A percentile compares a stretch with the other conserved stretches of the same genome.
These are phyloP conservation scores for Cromileptes altivelis DNA, from an alignment of 2,113 vertebrate species.

Conservation along the genomic window DNA sequence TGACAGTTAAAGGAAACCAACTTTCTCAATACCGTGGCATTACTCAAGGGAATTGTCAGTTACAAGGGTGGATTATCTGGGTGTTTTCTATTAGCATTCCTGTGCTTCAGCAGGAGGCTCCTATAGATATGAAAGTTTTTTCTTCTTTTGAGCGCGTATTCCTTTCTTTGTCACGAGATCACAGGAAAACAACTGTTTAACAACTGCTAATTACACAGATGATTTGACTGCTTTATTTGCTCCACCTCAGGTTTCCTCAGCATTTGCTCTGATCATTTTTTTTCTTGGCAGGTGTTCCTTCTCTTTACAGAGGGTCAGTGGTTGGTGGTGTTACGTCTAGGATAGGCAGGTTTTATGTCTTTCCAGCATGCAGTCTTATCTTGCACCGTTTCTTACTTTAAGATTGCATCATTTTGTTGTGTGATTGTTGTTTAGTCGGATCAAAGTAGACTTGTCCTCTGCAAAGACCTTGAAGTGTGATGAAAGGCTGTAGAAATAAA, in stretches of 20 bases:
- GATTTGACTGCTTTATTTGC: not conserved
- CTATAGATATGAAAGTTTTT: not conserved
- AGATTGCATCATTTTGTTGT: conserved; percentile 27
- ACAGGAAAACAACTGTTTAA: not conserved
- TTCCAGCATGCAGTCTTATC: not conserved
- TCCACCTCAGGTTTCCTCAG: not conserved
- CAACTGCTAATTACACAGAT: not conserved
- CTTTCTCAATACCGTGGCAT: not conserved
- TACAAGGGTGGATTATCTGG: not conserved
- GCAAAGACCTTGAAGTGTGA: conserved; percentile 14
- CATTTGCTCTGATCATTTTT: not conserved
- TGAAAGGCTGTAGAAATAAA: conserved; percentile 28
- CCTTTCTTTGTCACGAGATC: not conserved
- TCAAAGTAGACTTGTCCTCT: not conserved
- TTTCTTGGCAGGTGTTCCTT: not conserved
- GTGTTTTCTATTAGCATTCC: not conserved
- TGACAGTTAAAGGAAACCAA: conserved; percentile 2
- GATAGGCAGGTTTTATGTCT: not conserved
- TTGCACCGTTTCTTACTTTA: conserved; percentile 1
- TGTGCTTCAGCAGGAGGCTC: not conserved
- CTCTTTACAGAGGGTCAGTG: not conserved
- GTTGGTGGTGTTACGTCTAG: not conserved
- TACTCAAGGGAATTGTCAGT: not conserved
- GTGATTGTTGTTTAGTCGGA: conserved; percentile 2
- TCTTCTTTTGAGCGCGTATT: not conserved